A percentile compares a stretch with the other conserved stretches of the same genome.
Evolutionary conservation across 2,113 vertebrate genomes (phyloP).

Genomic region (Cromileptes altivelis): DNA sequence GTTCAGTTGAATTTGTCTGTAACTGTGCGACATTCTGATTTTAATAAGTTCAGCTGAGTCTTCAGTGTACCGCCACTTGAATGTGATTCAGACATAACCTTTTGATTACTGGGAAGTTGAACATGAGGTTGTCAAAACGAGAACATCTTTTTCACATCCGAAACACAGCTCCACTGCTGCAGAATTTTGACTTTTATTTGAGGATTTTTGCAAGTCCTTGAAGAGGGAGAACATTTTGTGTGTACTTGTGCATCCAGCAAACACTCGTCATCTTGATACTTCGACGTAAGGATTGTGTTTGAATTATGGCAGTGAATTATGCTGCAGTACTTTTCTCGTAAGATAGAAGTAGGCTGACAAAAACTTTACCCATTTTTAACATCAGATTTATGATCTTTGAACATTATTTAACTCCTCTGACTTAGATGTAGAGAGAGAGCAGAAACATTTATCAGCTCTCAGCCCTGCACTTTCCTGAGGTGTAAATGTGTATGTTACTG

Average conservation of each 20-base stretch:
- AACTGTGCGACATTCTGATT: slow-evolving; percentile 25
- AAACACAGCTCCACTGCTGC: neutral
- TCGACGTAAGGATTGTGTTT: slow-evolving; percentile 9
- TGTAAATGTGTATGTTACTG: slow-evolving; percentile 17
- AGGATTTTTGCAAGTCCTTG: slow-evolving; percentile 6
- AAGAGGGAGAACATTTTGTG: slow-evolving; percentile 9
- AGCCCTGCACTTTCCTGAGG: neutral
- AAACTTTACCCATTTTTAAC: neutral
- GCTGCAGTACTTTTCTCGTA: neutral
- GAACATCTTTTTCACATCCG: neutral
- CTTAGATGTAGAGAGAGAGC: slow-evolving; percentile 2
- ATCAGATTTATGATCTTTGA: neutral
- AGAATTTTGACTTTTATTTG: slow-evolving; percentile 2
- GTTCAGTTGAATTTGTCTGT: slow-evolving; percentile 2
- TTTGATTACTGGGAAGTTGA: neutral
- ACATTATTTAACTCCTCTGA: slow-evolving; percentile 11
- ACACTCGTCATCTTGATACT: slow-evolving; percentile 1
- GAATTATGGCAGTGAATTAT: neutral
- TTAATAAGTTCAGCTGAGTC: neutral
- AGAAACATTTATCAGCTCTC: slow-evolving; percentile 8
- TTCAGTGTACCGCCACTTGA: neutral
- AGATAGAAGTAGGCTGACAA: neutral
- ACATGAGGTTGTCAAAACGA: neutral
- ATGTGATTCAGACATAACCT: slow-evolving; percentile 18
- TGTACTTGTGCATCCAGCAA: neutral